Evolutionary conservation across 2,888 invertebrate species (phyloP).

Genomic region (Spilosoma lubricipeda): DNA sequence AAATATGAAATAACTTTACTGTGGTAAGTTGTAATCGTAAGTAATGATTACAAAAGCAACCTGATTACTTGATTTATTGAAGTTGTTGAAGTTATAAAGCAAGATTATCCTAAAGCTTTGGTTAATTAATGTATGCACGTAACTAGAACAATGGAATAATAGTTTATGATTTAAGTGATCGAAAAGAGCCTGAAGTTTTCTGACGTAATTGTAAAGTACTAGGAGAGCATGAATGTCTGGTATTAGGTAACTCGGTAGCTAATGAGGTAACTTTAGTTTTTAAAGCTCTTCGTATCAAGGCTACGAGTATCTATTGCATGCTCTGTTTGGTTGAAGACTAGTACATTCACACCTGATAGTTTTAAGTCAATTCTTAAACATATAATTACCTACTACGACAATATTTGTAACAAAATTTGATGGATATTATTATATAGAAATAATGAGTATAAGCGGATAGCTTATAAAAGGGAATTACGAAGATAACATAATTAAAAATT

Average conservation of each 20-base stretch:
- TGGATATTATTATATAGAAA: no score
- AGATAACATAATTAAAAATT: no score
- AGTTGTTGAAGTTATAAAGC: neutral
- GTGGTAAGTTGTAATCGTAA: neutral
- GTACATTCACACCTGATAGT: neutral
- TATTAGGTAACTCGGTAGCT: neutral
- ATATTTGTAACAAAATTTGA: no score
- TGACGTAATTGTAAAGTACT: conserved; percentile 1
- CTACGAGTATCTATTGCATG: neutral
- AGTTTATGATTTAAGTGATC: neutral
- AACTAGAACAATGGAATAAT: conserved; percentile 5
- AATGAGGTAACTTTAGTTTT: conserved; percentile 2
- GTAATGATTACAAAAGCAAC: conserved; percentile 1
- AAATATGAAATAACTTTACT: neutral
- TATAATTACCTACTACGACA: no score
- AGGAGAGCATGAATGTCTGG: neutral
- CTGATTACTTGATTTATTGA: conserved; percentile 3
- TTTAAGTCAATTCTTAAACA: neutral
- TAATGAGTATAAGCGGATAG: no score
- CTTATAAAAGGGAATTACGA: no score
- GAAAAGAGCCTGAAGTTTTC: neutral
- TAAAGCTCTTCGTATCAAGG: neutral
- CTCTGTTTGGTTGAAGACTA: neutral
- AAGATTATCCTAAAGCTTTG: neutral
- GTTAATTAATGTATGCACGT: conserved; percentile 1